A percentile compares a stretch with the other conserved stretches of the same genome.
Evolutionary conservation across 2,888 invertebrate genomes (phyloP).

Genomic region (Timandra comae): DNA sequence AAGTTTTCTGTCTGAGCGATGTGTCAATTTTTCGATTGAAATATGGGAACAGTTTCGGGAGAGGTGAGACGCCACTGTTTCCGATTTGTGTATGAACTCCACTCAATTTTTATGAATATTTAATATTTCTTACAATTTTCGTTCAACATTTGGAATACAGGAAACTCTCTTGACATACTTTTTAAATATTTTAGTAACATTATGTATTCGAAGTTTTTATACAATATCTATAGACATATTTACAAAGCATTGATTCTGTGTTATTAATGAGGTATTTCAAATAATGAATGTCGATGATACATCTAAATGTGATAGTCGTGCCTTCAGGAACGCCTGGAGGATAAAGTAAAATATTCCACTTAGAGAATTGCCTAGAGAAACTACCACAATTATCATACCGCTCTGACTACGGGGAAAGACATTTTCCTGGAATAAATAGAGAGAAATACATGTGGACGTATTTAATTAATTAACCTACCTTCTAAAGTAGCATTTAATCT

Average conservation of each 20-base stretch:
- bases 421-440: background rate
- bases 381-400: conserved; percentile 57
- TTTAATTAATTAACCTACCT: no score
- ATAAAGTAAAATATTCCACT: conserved; percentile 68
- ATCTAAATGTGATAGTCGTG: conserved; percentile 62
- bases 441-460: background rate
- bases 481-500: no score
- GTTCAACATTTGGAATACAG: no score
- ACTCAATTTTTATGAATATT: no score
- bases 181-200: no score
- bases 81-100: no score
- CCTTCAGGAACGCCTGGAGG: conserved; percentile 48
- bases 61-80: conserved; percentile 79
- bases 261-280: conserved; percentile 33
- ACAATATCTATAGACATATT: no score
- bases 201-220: no score
- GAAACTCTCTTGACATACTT: no score
- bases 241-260: conserved; percentile 13
- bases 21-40: conserved; percentile 73
- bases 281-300: conserved; percentile 57
- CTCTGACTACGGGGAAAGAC: conserved; percentile 18
- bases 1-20: conserved; percentile 65
- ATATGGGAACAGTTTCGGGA: conserved; percentile 55
- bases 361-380: conserved; percentile 57
- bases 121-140: no score